Conservation (phyloP, 2,797 vertebrate genomes). For the Alfaro cultratus region DNA sequence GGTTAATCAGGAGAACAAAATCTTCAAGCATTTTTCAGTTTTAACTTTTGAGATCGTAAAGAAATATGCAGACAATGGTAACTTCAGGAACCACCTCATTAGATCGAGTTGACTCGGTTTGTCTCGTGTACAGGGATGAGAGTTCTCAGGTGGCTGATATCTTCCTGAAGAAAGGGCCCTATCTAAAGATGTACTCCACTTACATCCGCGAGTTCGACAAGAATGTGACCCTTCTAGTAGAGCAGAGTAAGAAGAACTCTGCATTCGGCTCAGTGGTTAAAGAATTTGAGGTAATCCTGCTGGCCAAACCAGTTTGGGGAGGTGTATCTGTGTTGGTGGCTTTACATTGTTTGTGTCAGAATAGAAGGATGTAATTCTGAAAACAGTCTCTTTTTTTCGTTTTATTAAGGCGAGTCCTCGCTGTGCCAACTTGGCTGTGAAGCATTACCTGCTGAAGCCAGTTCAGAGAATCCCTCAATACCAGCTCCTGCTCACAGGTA, state of each 20-base stretch:
- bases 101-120: not conserved
- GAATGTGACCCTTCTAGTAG: conserved; percentile 93
- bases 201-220: conserved; percentile 97
- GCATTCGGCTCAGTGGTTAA: conserved; percentile 87
- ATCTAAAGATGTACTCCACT: conserved; percentile 98
- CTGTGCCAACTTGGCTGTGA: conserved; percentile 93
- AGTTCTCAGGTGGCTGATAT: conserved; percentile 91
- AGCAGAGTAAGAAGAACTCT: conserved; percentile 91
- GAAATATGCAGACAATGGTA: not conserved
- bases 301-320: conserved; percentile 52
- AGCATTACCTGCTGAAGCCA: conserved; percentile 96
- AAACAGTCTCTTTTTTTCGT: conserved; percentile 4
- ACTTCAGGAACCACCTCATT: not conserved
- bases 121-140: conserved; percentile 81
- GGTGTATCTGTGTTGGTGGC: not conserved
- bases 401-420: conserved; percentile 87
- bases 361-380: not conserved
- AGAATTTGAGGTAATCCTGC: conserved; percentile 90
- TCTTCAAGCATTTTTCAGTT: not conserved
- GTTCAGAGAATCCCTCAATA: conserved; percentile 98
- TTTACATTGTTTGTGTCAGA: conserved; percentile 21
- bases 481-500: conserved; percentile 94
- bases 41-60: not conserved
- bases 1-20: not conserved
- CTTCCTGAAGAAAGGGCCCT: conserved; percentile 96